A percentile compares a stretch with the other conserved stretches of the same genome.
Conservation (phyloP, 1,140 invertebrate species). For the Drosophila oshimai region DNA sequence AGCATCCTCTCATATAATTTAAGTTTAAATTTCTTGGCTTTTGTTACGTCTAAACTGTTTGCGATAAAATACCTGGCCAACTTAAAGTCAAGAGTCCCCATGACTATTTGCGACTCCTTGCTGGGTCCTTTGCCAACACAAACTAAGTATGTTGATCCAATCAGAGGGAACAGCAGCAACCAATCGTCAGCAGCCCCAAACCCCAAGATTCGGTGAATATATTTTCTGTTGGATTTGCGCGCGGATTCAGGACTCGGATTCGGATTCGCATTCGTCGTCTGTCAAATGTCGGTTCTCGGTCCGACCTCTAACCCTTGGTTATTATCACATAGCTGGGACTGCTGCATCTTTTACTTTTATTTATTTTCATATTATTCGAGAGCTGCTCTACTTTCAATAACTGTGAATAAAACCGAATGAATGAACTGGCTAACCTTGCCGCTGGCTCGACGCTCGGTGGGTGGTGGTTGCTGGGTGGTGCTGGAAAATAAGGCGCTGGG, state of each 20-base stretch:
- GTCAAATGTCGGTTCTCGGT: slow-evolving; percentile 35
- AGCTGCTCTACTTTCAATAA: slow-evolving; percentile 64
- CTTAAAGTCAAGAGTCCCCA: slow-evolving; percentile 4
- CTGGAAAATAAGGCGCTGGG: background rate
- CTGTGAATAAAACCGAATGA: slow-evolving; percentile 67
- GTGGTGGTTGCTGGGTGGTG: background rate
- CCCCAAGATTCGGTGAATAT: slow-evolving; percentile 18
- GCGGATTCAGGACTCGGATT: background rate
- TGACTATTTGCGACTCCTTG: slow-evolving; percentile 12
- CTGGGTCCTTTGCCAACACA: slow-evolving; percentile 26
- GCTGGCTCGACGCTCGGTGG: slow-evolving; percentile 14
- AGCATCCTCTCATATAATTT: background rate
- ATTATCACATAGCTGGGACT: slow-evolving; percentile 24
- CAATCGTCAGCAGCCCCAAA: slow-evolving; percentile 13
- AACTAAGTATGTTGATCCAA: slow-evolving; percentile 36
- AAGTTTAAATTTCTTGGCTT: slow-evolving; percentile 13
- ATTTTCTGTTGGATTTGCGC: slow-evolving; percentile 24
- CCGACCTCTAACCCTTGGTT: slow-evolving; percentile 47
- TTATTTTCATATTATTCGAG: slow-evolving; percentile 69
- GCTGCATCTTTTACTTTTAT: slow-evolving; percentile 9
- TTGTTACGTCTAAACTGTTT: slow-evolving; percentile 1
- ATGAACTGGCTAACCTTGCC: slow-evolving; percentile 64
- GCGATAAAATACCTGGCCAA: slow-evolving; percentile 5
- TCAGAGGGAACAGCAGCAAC: slow-evolving; percentile 11
- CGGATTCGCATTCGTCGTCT: background rate